A percentile compares a stretch with the other conserved stretches of the same genome.
Evolutionary conservation across 2,113 vertebrate genomes (phyloP).

Genomic region (Danionella cerebrum): DNA sequence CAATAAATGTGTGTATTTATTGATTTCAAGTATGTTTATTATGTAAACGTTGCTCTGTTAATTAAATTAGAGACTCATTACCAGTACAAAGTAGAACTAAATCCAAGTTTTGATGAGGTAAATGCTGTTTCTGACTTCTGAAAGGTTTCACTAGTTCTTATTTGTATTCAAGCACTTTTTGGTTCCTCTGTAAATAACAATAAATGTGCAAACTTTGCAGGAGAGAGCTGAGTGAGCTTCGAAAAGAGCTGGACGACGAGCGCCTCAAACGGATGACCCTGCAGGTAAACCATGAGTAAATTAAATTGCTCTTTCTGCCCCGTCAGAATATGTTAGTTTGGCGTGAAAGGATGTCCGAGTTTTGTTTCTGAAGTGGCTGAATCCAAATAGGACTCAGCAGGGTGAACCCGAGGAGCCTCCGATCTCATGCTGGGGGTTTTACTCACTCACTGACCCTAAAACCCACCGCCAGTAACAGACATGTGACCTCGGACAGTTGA

Average conservation of each 20-base stretch:
- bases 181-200: too few species aligned
- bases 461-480: background rate
- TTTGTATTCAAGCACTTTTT: too few species aligned
- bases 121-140: too few species aligned
- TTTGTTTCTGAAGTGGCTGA: background rate
- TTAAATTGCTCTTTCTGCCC: background rate
- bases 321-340: background rate
- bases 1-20: too few species aligned
- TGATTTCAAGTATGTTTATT: too few species aligned
- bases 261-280: constrained; percentile 70
- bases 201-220: too few species aligned
- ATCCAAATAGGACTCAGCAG: background rate
- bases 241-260: constrained; percentile 84
- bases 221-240: constrained; percentile 83
- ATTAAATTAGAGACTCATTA: too few species aligned
- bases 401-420: background rate
- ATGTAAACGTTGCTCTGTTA: too few species aligned
- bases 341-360: background rate
- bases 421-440: background rate
- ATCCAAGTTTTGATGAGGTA: too few species aligned
- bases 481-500: background rate
- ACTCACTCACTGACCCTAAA: background rate
- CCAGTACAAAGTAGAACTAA: too few species aligned
- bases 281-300: constrained; percentile 70
- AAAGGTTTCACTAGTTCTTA: too few species aligned